Base-by-base conservation (phyloP, 2,113 vertebrate genomes). In the Urocynchramus pylzowi region DNA sequence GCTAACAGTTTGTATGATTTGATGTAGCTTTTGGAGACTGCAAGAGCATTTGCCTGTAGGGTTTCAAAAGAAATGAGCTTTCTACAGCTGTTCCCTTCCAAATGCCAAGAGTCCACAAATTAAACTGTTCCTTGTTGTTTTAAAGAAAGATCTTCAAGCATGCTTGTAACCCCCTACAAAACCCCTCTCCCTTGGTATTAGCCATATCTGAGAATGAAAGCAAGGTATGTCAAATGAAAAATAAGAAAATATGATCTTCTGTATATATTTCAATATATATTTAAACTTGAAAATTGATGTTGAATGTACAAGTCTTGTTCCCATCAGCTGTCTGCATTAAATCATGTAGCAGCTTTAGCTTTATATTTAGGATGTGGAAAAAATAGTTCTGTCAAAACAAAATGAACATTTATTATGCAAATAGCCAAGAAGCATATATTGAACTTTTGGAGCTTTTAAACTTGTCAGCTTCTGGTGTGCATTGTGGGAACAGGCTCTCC, bases 31-130 rank as follows among this genome's bases (percentile, higher is more conserved):
- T 91, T 92, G 68, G 75, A 85, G 44, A 59, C 70, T 87, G 59
- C 33, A 61, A 64, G 77, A 85, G 33, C 52, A 73, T 78, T 90
- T 97, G 86, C 84, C 86, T 90, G 63, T 76, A 74, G 76, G 45
- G 60, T 92, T 96, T 96, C 61, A 92, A 83, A 93, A 87, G 44
- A 93, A 95, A 94, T 94, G 89, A 87, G 81, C 77, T 95, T 94
- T 93, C 69, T 94, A 86, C 94, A 94, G 92, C 92, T 97, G 70
- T 88, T 96, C 70, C 37, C 61, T 65, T 93, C 42, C 57, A 61
- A 56, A 69, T 92, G 84, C 91, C 87, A 87, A 68, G 63, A 94
- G 60, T 65, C 64, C 16, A 70, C 49, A 86, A 50, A 92, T 78
- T 61, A 80, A 89, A 56, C 39, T 88, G 21, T 90, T 95, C 54